Base-by-base conservation (phyloP, 1,140 invertebrate genomes). In the Drosophila mojavensis region DNA sequence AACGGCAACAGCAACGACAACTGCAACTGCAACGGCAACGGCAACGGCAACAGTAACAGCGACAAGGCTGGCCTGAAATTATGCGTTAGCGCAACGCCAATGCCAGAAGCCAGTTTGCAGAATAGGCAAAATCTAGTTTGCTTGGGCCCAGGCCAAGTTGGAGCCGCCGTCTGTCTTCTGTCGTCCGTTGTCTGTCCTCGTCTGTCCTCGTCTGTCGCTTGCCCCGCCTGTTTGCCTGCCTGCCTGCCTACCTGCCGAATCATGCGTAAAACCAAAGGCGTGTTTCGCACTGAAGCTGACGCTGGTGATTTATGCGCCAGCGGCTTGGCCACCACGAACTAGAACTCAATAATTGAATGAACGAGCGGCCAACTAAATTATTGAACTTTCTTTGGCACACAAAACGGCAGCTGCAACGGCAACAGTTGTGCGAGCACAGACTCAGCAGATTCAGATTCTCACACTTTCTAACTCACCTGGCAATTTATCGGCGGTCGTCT, bases 401-500 rank as follows among this genome's bases (percentile, higher is more conserved):
- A 83, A 86, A 86, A 64, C 45, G 54, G 65, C 50, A 47, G 47
- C 48, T 41, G 47, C 66, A 53, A 30, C 53, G 33, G 53, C 51
- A 47, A 39, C 41, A 62, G 63, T 45, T 36, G 61, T 47, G 56
- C 58, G 55, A 61, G 61, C 36, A 33, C 51, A 50, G 55, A 50
- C n/a, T 45, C n/a, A 47, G 17, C 20, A 24, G 20, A 7, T 15
- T 60, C 45, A 76, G 62, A 86, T 86, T 86, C 84, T 89, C 84
- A 89, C 84, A 89, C 84, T 89, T 89, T 89, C 84, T 89, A 84
- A 84, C 90, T 96, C 94, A 98, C 97, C 97, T 93, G 97, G 97
- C 92, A 97, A 94, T 93, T 96, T 95, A 92, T 97, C 96, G 78
- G 97, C 97, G 90, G 97, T 97, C 30, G 97, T 96, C 91, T 95